phyloP scores from a whole-genome alignment of 53 echinoderm and acorn worm genomes.

The Antedon mediterranea region DNA sequence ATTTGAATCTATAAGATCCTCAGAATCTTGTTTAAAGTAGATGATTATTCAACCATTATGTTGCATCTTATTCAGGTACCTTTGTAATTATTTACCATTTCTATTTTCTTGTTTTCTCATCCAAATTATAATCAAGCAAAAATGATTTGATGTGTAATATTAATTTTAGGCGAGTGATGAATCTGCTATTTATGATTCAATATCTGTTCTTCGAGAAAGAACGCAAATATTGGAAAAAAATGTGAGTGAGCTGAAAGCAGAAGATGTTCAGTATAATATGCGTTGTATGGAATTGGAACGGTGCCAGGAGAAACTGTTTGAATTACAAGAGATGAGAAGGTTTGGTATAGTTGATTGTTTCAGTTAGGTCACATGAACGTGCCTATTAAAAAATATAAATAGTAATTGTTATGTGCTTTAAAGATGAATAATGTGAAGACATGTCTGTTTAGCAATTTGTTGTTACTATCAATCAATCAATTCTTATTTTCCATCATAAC shows the following conservation, averaged over 20 bases:
- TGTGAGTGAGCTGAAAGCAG: constrained; percentile 22
- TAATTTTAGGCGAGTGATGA: constrained; percentile 79
- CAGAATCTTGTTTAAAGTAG: neutral
- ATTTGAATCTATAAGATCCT: too few relatives aligned
- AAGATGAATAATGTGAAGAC: too few relatives aligned
- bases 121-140: neutral
- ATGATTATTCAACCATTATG: neutral
- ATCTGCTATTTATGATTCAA: constrained; percentile 81
- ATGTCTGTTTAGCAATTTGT: too few relatives aligned
- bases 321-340: constrained; percentile 66
- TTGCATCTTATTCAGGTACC: too few relatives aligned
- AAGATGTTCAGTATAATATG: neutral
- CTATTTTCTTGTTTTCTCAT: too few relatives aligned
- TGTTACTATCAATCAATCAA: too few relatives aligned
- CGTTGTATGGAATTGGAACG: constrained; percentile 35
- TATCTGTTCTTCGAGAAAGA: constrained; percentile 58
- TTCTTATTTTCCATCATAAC: too few relatives aligned
- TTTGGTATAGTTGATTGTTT: constrained; percentile 4
- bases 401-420: too few relatives aligned
- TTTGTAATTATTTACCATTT: too few relatives aligned
- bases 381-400: too few relatives aligned
- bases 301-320: constrained; percentile 62
- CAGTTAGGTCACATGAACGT: too few relatives aligned
- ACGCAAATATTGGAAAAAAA: constrained; percentile 48
- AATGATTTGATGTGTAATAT: too few relatives aligned